Evolutionary conservation across 2,888 invertebrate species (phyloP).

Genomic region (Meganola albula): DNA sequence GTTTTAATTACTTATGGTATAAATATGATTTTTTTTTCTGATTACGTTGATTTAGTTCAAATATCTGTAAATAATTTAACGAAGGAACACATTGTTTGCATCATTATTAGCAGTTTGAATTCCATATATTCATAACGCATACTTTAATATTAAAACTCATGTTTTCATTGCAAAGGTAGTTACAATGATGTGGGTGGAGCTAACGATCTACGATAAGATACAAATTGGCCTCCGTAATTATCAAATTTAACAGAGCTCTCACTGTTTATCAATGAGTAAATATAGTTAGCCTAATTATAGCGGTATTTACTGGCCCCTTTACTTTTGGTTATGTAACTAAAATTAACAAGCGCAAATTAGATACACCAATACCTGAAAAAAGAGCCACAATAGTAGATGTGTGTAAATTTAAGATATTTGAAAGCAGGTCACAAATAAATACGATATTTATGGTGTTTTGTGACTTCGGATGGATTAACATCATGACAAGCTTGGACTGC

Average conservation of each 20-base stretch:
- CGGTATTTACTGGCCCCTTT: slow-evolving; percentile 42
- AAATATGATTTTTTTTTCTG: slow-evolving; percentile 10
- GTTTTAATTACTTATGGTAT: slow-evolving; percentile 27
- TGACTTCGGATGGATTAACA: slow-evolving; percentile 48
- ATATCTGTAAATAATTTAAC: too few species aligned
- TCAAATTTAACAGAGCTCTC: slow-evolving; percentile 64
- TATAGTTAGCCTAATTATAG: slow-evolving; percentile 58
- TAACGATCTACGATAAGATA: slow-evolving; percentile 63
- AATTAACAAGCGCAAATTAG: slow-evolving; percentile 24
- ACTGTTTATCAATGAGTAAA: slow-evolving; percentile 64
- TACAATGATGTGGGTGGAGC: slow-evolving; percentile 49
- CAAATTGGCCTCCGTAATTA: slow-evolving; percentile 62
- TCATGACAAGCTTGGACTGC: slow-evolving; percentile 41
- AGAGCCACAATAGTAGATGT: slow-evolving; percentile 30
- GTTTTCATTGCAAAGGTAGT: too few species aligned
- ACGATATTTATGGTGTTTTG: slow-evolving; percentile 43
- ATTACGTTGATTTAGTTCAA: too few species aligned
- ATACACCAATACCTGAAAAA: slow-evolving; percentile 33
- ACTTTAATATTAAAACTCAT: too few species aligned
- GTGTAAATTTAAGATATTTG: slow-evolving; percentile 31
- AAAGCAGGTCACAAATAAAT: slow-evolving; percentile 26
- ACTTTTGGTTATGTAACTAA: slow-evolving; percentile 56
- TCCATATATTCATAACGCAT: too few species aligned
- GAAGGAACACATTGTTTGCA: too few species aligned
- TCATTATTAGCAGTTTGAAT: too few species aligned